A percentile compares a stretch with the other conserved stretches of the same genome.
Conservation (phyloP, 2,797 vertebrate genomes). For the Antennarius maculatus region DNA sequence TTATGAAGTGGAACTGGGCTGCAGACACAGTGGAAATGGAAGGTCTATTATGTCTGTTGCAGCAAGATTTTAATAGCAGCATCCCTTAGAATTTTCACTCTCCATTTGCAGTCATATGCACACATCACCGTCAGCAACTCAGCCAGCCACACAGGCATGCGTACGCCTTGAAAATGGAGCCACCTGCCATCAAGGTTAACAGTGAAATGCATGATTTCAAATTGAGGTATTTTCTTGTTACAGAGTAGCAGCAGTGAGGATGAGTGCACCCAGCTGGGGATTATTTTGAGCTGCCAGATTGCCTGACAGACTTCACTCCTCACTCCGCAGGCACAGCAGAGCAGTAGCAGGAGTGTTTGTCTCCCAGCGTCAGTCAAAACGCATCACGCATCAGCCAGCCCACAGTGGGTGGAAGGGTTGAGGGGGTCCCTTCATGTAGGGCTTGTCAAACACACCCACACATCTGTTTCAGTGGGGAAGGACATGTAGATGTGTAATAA, state of each 20-base stretch:
- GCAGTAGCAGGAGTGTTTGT: slow-evolving; percentile 42
- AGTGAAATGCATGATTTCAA: slow-evolving; percentile 57
- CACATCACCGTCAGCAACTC: slow-evolving; percentile 22
- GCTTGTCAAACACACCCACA: slow-evolving; percentile 59
- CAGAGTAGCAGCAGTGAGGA: slow-evolving; percentile 45
- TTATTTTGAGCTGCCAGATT: slow-evolving; percentile 51
- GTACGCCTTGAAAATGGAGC: slow-evolving; percentile 29
- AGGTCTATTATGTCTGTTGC: slow-evolving; percentile 27
- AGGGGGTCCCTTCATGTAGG: slow-evolving; percentile 40
- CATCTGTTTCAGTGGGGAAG: slow-evolving; percentile 30
- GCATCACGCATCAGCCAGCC: slow-evolving; percentile 60
- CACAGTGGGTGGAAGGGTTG: slow-evolving; percentile 31
- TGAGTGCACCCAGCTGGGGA: slow-evolving; percentile 56
- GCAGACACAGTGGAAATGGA: slow-evolving; percentile 21
- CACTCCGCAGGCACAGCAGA: slow-evolving; percentile 41
- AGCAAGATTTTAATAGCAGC: slow-evolving; percentile 42
- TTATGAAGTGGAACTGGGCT: slow-evolving; percentile 18
- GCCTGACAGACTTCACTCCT: slow-evolving; percentile 57
- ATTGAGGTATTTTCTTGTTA: slow-evolving; percentile 54
- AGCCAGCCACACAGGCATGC: slow-evolving; percentile 24
- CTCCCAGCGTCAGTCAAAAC: slow-evolving; percentile 59
- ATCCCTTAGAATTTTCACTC: slow-evolving; percentile 39
- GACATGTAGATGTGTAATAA: not conserved
- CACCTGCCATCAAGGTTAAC: slow-evolving; percentile 55
- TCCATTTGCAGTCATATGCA: slow-evolving; percentile 31